phyloP scores from a whole-genome alignment of 2,797 vertebrate genomes.

The Enteromius afrohamiltoni region DNA sequence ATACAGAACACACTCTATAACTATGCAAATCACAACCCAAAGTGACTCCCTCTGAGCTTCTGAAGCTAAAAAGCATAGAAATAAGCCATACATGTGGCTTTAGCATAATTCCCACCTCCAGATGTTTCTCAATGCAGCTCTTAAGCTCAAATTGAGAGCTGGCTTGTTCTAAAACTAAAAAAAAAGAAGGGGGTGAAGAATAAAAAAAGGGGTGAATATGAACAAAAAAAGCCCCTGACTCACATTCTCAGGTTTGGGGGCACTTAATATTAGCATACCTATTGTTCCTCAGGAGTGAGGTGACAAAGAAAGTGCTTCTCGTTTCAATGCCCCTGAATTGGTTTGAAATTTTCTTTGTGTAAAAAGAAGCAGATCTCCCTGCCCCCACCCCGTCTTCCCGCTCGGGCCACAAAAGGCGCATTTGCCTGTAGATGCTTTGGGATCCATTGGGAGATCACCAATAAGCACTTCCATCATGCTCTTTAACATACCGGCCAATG shows the following conservation, averaged over 20 bases:
- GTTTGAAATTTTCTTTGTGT: slow-evolving; percentile 77
- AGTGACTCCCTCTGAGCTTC: slow-evolving; percentile 13
- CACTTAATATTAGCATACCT: slow-evolving; percentile 76
- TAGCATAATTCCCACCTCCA: slow-evolving; percentile 50
- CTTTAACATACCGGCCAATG: slow-evolving; percentile 37
- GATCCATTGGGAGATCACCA: slow-evolving; percentile 53
- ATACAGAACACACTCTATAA: background rate
- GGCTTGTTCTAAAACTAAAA: slow-evolving; percentile 2
- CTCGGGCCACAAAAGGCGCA: slow-evolving; percentile 61
- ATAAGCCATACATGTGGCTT: slow-evolving; percentile 23
- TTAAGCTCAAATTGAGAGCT: slow-evolving; percentile 26
- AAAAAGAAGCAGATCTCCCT: slow-evolving; percentile 54
- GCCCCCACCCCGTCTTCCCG: slow-evolving; percentile 40
- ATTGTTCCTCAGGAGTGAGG: slow-evolving; percentile 72
- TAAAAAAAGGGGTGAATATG: slow-evolving; percentile 63
- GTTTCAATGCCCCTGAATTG: slow-evolving; percentile 73
- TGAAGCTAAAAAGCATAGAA: slow-evolving; percentile 14
- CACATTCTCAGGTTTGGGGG: slow-evolving; percentile 68
- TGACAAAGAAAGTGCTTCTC: slow-evolving; percentile 77
- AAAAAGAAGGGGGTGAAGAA: background rate
- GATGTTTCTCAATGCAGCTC: slow-evolving; percentile 60
- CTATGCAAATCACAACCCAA: slow-evolving; percentile 26
- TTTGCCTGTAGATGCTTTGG: slow-evolving; percentile 53
- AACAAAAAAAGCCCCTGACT: slow-evolving; percentile 67
- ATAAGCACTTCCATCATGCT: slow-evolving; percentile 43